phyloP scores from a whole-genome alignment of 37 sponge, comb jelly and placozoan species.

The Chondrilla cf. caribensis region DNA sequence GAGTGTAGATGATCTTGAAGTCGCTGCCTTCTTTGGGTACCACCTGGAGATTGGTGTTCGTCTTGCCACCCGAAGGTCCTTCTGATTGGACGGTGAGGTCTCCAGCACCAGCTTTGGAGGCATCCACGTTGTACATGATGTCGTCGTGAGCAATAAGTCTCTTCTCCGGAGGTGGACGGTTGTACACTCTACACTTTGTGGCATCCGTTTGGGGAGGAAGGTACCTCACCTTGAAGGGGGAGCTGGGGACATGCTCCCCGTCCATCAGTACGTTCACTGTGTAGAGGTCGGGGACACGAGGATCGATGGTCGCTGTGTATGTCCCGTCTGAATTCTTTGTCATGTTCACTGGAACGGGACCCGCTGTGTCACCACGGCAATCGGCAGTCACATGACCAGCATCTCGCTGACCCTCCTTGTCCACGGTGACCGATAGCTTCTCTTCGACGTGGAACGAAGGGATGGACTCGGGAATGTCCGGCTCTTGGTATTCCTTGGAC shows the following conservation, averaged over 20 bases:
- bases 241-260: slow-evolving; percentile 42
- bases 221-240: slow-evolving; percentile 57
- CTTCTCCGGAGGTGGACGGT: slow-evolving; percentile 35
- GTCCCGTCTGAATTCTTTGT: slow-evolving; percentile 9
- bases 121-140: slow-evolving; percentile 15
- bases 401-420: neutral
- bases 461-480: slow-evolving; percentile 13
- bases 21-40: slow-evolving; percentile 13
- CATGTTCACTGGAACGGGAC: slow-evolving; percentile 9
- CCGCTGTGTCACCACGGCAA: slow-evolving; percentile 39
- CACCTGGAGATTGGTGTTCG: slow-evolving; percentile 19
- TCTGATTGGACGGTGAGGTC: slow-evolving; percentile 21
- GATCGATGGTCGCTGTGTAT: neutral
- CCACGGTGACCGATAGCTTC: neutral
- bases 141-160: neutral
- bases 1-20: slow-evolving; percentile 56
- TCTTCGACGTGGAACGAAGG: neutral
- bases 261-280: slow-evolving; percentile 28
- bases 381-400: slow-evolving; percentile 48
- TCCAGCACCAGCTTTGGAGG: neutral
- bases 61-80: slow-evolving; percentile 13
- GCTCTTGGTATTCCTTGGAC: neutral
- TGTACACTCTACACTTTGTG: slow-evolving; percentile 48
- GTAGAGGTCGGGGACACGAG: slow-evolving; percentile 28
- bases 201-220: slow-evolving; percentile 50